Base-by-base conservation (phyloP, 2,113 vertebrate species). In the Ceyx margarethae region DNA sequence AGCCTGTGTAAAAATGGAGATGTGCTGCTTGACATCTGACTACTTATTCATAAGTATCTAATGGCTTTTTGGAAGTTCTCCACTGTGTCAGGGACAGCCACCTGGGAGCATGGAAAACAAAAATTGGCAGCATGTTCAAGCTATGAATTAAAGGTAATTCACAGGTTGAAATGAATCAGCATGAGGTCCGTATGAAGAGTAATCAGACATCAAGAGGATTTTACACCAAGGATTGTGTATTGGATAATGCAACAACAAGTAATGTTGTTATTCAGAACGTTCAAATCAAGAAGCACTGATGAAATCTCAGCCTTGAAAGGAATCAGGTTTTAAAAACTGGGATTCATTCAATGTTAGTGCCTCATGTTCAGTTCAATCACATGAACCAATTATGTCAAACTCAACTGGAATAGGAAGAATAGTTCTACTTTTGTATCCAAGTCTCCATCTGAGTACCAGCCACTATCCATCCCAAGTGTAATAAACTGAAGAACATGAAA, bases 71-170 rank as follows among this genome's bases (percentile, higher is more conserved):
- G 95, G 95, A 97, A 95, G 83, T 96, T 96, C 91, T 97, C 92
- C 80, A 87, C 72, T 87, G 40, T 92, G 81, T 96, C 97, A 96
- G 95, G 96, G 74, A 85, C 85, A 96, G 84, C 92, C 97, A 97
- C 97, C 96, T 97, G 97, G 95, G 87, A 97, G 57, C 64, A 91
- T 2, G 89, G 94, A 96, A 97, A 97, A 95, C 91, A 95, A 96
- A 97, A 97, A 96, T 91, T 97, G 96, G 97, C 97, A 97, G 89
- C 88, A 33, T 91, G 72, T 93, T 97, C 84, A 96, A 92, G 89
- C 96, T 95, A 91, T 95, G 96, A 98, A 97, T 97, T 97, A 97
- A 97, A 97, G 96, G 97, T 97, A 97, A 98, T 98, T 97, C 96
- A 95, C 23, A 2, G 93, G 97, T 97, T 95, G 95, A 97, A 97